phyloP scores from a whole-genome alignment of 2,797 vertebrate species.

The Gallinago stenura region DNA sequence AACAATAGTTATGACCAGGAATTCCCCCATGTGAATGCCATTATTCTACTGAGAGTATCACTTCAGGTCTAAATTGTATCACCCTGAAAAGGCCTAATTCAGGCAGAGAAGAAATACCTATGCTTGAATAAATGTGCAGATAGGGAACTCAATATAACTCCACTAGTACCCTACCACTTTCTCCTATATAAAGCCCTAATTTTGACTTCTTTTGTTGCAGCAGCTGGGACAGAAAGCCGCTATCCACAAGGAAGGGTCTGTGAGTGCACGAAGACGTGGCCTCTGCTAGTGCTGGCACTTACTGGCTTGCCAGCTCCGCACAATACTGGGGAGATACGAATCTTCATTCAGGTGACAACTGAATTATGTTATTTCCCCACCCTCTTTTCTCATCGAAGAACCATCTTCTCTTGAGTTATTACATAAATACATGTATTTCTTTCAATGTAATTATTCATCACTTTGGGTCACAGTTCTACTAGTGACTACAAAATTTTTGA shows the following conservation, averaged over 20 bases:
- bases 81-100: not conserved
- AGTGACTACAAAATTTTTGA: not conserved
- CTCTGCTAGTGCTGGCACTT: not conserved
- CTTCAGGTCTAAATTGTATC: not conserved
- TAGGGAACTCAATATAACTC: not conserved
- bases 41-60: not conserved
- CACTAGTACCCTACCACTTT: not conserved
- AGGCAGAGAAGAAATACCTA: not conserved
- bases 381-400: not conserved
- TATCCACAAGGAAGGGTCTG: not conserved
- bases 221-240: not conserved
- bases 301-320: not conserved
- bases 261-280: not conserved
- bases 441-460: not conserved
- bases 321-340: not conserved
- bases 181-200: not conserved
- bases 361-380: not conserved
- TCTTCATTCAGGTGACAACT: not conserved
- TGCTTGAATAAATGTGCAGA: not conserved
- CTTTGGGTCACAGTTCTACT: not conserved
- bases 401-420: not conserved
- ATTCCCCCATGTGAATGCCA: not conserved
- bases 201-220: not conserved
- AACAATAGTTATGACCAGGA: not conserved
- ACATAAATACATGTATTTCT: not conserved